Evolutionary conservation across 1,140 invertebrate genomes (phyloP), one percentile per base, ranked within the genome.

Genomic region (Micrasema longulum): DNA sequence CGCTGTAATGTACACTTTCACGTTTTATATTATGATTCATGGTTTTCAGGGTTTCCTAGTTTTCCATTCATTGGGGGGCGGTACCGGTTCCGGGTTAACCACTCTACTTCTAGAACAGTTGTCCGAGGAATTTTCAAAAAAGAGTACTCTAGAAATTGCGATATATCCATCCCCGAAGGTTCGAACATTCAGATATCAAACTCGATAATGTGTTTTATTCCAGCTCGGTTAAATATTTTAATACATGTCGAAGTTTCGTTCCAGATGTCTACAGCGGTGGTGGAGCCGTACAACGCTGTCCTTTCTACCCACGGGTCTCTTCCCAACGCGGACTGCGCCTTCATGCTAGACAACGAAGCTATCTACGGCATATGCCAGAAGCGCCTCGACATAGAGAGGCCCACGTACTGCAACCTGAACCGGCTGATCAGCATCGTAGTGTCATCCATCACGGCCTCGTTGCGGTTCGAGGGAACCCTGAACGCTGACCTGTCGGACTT

Each of bases 401-500:
- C 93, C 14, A 93, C 92, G 10, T 95, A 94, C 87, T 88, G 87
- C 78, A 93, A 91, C 82, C 84, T 92, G 77, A 95, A 95, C 81
- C 83, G 93, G 74, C 84, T 95, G 60, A 94, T 95, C 76, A 92
- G 92, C 31, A 93, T 95, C 82, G 93, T 95, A 76, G 93, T 95
- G 2, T 94, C 93, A 1, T 95, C 93, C 45, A 95, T 95, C 77
- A 95, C 93, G 4, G 93, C 93, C 47, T 95, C 93, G n/a, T 87
- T 95, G 47, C 87, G 94, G 75, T 96, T 96, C 83, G 94, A 96
- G 82, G 94, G 94, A 78, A 93, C 93, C 43, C 86, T 96, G 11
- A 96, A 95, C 83, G 93, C 94, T 64, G 95, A 96, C 81, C 86
- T 96, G 45, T 95, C 92, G 23, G 94, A 97, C 84, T 96, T 96